A percentile compares a stretch with the other conserved stretches of the same genome.
phyloP scores from a whole-genome alignment of 2,888 invertebrate genomes.

The Tetrapedia diversipes region DNA sequence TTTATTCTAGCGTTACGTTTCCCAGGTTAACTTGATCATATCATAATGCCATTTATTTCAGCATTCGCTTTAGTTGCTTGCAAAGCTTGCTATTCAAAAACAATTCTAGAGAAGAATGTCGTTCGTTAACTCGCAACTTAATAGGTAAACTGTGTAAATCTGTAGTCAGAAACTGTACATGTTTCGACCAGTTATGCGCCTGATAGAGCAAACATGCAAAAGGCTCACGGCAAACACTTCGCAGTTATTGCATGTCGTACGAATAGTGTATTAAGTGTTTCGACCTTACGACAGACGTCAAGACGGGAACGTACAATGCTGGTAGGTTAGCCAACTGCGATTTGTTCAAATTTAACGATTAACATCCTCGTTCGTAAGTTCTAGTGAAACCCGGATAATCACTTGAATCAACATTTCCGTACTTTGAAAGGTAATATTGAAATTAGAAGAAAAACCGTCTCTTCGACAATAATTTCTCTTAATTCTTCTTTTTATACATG shows the following conservation, averaged over 20 bases:
- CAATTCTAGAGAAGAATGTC: background rate
- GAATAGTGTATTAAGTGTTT: slow-evolving; percentile 64
- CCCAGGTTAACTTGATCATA: slow-evolving; percentile 12
- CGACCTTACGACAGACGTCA: slow-evolving; percentile 66
- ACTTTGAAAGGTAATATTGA: background rate
- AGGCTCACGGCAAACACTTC: slow-evolving; percentile 19
- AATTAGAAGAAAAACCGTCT: background rate
- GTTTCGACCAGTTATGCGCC: slow-evolving; percentile 38
- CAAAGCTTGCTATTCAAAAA: background rate
- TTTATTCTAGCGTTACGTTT: slow-evolving; percentile 48
- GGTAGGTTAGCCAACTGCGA: slow-evolving; percentile 67
- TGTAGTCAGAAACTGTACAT: background rate
- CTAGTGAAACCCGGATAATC: background rate
- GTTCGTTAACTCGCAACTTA: background rate
- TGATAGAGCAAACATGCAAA: slow-evolving; percentile 18
- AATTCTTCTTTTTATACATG: background rate
- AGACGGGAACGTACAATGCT: slow-evolving; percentile 55
- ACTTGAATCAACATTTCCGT: slow-evolving; percentile 4
- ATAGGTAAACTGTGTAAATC: slow-evolving; percentile 17
- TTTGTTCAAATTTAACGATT: slow-evolving; percentile 69
- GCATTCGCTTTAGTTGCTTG: background rate
- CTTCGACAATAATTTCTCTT: background rate
- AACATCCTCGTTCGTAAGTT: slow-evolving; percentile 61
- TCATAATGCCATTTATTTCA: background rate
- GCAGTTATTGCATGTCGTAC: slow-evolving; percentile 38